Percentiles rank a stretch among this genome's conserved stretches.
Evolutionary conservation across 1,140 invertebrate genomes (phyloP).

Genomic region (Drosophila erecta): DNA sequence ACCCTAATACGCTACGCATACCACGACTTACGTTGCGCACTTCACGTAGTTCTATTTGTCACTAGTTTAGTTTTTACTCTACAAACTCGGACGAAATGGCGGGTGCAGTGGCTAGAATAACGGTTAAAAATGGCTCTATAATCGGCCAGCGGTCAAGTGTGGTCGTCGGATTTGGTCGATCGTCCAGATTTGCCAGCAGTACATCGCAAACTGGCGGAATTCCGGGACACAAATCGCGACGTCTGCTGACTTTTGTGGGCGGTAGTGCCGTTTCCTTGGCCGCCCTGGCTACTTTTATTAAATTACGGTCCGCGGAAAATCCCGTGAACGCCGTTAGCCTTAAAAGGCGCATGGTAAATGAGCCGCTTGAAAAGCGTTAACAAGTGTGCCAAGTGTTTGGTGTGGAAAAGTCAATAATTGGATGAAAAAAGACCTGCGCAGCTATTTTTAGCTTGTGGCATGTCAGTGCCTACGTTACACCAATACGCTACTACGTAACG

Average conservation of each 20-base stretch:
- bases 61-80: slow-evolving; percentile 45
- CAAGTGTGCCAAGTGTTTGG: slow-evolving; percentile 19
- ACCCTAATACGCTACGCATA: slow-evolving; percentile 12
- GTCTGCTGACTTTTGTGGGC: slow-evolving; percentile 44
- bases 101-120: slow-evolving; percentile 55
- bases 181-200: slow-evolving; percentile 23
- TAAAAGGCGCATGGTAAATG: slow-evolving; percentile 63
- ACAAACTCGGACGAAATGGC: slow-evolving; percentile 49
- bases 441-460: slow-evolving; percentile 80
- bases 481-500: slow-evolving; percentile 18
- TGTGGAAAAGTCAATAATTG: slow-evolving; percentile 75
- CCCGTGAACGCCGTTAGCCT: slow-evolving; percentile 56
- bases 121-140: slow-evolving; percentile 49
- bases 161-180: slow-evolving; percentile 27
- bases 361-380: neutral
- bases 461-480: slow-evolving; percentile 34
- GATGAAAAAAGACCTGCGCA: slow-evolving; percentile 71
- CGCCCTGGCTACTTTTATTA: slow-evolving; percentile 56
- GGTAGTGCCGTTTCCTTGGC: slow-evolving; percentile 57
- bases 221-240: slow-evolving; percentile 20
- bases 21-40: slow-evolving; percentile 20
- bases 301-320: slow-evolving; percentile 47
- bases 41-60: slow-evolving; percentile 62
- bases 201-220: slow-evolving; percentile 16
- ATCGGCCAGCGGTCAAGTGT: slow-evolving; percentile 28